These are phyloP conservation scores for Pterostichus niger DNA, from an alignment of 2,888 invertebrate genomes.

Conservation along the genomic window DNA sequence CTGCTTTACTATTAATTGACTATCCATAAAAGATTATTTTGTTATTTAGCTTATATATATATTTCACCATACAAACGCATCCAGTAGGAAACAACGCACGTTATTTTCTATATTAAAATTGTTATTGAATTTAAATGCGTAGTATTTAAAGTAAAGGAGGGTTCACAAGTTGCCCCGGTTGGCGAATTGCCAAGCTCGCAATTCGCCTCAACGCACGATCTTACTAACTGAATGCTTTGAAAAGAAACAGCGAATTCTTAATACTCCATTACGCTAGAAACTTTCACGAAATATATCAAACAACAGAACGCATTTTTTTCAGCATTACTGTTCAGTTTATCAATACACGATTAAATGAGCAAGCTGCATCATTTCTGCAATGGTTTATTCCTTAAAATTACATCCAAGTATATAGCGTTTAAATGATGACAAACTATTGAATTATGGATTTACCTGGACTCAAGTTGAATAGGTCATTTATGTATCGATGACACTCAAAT, in stretches of 20 bases:
- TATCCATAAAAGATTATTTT: slow-evolving; percentile 24
- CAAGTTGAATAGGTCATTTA: background rate
- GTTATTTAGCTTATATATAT: slow-evolving; percentile 6
- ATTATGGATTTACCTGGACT: background rate
- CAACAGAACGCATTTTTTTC: slow-evolving; percentile 48
- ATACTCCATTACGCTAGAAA: slow-evolving; percentile 66
- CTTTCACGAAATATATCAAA: slow-evolving; percentile 62
- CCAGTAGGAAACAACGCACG: slow-evolving; percentile 36
- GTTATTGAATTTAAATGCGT: slow-evolving; percentile 56
- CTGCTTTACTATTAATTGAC: slow-evolving; percentile 28
- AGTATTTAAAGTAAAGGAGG: slow-evolving; percentile 54
- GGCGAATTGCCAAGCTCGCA: slow-evolving; percentile 20
- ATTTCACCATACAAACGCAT: slow-evolving; percentile 36
- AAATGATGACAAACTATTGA: slow-evolving; percentile 17
- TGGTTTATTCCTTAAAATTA: slow-evolving; percentile 53
- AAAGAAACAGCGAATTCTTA: slow-evolving; percentile 64
- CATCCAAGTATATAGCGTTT: slow-evolving; percentile 15
- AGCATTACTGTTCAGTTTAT: slow-evolving; percentile 56
- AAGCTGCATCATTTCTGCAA: slow-evolving; percentile 54
- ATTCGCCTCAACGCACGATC: slow-evolving; percentile 24
- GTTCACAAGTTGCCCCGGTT: slow-evolving; percentile 54
- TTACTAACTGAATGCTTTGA: slow-evolving; percentile 38
- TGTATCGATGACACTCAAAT: slow-evolving; percentile 10
- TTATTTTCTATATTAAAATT: slow-evolving; percentile 54
- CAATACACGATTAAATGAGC: slow-evolving; percentile 57